Evolutionary conservation across 2,113 vertebrate genomes (phyloP), one percentile per base, ranked within the genome.

Genomic region (Dolichotis patagonum): DNA sequence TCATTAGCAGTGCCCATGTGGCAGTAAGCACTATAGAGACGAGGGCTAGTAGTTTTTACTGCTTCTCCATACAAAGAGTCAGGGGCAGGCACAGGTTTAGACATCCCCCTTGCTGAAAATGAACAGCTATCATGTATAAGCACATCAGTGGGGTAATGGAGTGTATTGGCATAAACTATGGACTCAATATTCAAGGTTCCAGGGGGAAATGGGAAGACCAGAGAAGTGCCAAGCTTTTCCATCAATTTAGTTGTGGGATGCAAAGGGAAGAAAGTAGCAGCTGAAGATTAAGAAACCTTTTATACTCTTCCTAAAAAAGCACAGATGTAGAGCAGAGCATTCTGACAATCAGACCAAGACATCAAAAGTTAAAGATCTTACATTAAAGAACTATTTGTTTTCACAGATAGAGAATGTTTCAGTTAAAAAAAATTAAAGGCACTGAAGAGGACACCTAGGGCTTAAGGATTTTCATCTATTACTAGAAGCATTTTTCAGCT

Each of bases 401-500:
- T 85, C 67, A 94, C 81, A 83, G 88, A 38, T 49, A 88, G 65
- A 87, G 54, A 82, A 86, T 63, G 14, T 43, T 65, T 46, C 92
- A 96, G 24, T 14, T 41, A 56, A 81, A 93, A 77, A 49, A 41
- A 69, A 69, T n/a, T 71, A 73, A 73, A 84, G n/a, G 22, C 41
- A 83, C 20, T 67, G 32, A 88, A 92, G 77, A 87, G 54, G 93
- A 95, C 46, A 95, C 58, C 58, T 67, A 85, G 63, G 62, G 85
- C 77, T 94, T 58, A 49, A 95, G 90, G 62, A 87, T 58, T 94
- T 97, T 97, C n/a, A 67, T 65, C 85, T 85, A 88, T 95, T 94
- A 69, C 38, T 90, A 67, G 90, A 96, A 98, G 85, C 90, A 94
- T 94, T 71, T 96, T 62, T 97, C 41, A 60, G n/a, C 77, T 95